These are phyloP conservation scores for Temnopleurus reevesii DNA, from an alignment of 53 echinoderm and acorn worm species.

Conservation along the genomic window DNA sequence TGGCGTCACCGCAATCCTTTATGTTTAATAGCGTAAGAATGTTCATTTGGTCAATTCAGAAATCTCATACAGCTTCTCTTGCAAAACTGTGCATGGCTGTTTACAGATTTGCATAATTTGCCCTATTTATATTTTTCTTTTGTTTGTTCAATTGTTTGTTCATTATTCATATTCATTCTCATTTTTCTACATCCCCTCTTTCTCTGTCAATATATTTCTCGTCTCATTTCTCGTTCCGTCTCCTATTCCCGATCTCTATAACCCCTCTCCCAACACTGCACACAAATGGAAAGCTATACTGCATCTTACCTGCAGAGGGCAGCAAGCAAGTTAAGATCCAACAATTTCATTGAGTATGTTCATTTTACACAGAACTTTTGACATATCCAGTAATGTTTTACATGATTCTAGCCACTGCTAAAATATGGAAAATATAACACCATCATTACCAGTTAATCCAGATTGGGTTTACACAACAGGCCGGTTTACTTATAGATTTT, in stretches of 20 bases:
- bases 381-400: too few relatives aligned
- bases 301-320: background rate
- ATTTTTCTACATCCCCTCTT: background rate
- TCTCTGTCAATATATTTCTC: background rate
- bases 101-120: too few relatives aligned
- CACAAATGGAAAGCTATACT: background rate
- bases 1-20: constrained; percentile 52
- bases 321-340: background rate
- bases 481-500: too few relatives aligned
- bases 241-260: background rate
- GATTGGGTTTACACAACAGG: too few relatives aligned
- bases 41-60: constrained; percentile 25
- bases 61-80: constrained; percentile 26
- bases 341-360: background rate
- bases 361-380: too few relatives aligned
- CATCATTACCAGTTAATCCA: too few relatives aligned
- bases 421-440: too few relatives aligned
- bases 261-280: background rate
- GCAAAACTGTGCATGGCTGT: background rate
- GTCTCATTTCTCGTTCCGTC: background rate
- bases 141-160: background rate
- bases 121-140: background rate
- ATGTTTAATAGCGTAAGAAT: constrained; percentile 39
- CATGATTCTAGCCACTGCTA: too few relatives aligned
- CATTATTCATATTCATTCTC: background rate